These are phyloP conservation scores for Argyresthia goedartella DNA, from an alignment of 2,888 invertebrate genomes.

Conservation along the genomic window DNA sequence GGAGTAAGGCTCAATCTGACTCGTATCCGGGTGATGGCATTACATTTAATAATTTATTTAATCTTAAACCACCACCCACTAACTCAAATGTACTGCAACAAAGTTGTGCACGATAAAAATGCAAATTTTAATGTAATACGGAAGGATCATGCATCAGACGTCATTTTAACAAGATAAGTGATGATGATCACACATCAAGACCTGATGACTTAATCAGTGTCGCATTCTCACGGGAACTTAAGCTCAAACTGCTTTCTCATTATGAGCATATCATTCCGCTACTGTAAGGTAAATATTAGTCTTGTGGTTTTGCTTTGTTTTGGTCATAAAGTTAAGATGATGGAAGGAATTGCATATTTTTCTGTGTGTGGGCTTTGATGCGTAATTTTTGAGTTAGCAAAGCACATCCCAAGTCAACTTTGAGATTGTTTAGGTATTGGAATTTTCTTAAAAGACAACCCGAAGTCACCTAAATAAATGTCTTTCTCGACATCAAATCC, in stretches of 20 bases:
- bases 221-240: not conserved
- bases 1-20: too few species aligned
- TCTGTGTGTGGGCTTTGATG: too few species aligned
- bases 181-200: conserved; percentile 21
- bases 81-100: not conserved
- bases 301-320: not conserved
- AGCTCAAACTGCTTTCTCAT: not conserved
- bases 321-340: not conserved
- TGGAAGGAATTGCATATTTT: too few species aligned
- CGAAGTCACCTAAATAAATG: too few species aligned
- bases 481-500: too few species aligned
- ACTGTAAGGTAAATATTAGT: not conserved
- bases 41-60: too few species aligned
- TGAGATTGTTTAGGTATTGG: too few species aligned
- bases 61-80: too few species aligned
- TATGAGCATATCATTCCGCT: not conserved
- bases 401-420: too few species aligned
- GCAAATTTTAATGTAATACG: not conserved
- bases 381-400: too few species aligned
- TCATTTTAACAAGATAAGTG: conserved; percentile 2
- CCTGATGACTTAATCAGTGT: conserved; percentile 45
- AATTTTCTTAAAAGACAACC: too few species aligned
- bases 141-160: not conserved
- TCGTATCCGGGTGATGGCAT: too few species aligned
- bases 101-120: not conserved